Conservation (phyloP, 2,888 invertebrate genomes). For the Andrena praecox region DNA sequence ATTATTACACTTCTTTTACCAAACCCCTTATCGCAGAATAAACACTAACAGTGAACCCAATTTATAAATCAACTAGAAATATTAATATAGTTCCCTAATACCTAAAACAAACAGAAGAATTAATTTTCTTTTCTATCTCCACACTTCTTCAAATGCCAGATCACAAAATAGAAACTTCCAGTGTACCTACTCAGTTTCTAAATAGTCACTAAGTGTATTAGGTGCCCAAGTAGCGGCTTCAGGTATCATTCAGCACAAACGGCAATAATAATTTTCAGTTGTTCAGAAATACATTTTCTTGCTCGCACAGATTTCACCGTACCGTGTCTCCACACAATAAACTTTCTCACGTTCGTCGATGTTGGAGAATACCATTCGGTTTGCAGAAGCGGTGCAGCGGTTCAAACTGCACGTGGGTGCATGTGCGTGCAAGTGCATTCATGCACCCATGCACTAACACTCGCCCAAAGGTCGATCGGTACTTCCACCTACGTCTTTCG, state of each 20-base stretch:
- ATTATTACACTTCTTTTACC: too few species aligned
- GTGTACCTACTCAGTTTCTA: too few species aligned
- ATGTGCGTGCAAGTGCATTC: conserved; percentile 28
- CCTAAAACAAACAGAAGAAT: too few species aligned
- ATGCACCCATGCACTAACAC: conserved; percentile 25
- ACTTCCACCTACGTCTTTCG: conserved; percentile 50
- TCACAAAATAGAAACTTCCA: too few species aligned
- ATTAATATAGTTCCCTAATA: too few species aligned
- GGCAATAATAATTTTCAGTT: background rate
- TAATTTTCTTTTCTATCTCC: too few species aligned
- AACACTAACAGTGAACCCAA: conserved; percentile 7
- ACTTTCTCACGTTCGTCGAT: conserved; percentile 31
- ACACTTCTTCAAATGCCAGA: too few species aligned
- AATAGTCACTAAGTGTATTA: too few species aligned
- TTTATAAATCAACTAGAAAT: conserved; percentile 8
- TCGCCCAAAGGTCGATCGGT: conserved; percentile 40
- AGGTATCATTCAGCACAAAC: too few species aligned
- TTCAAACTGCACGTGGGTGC: conserved; percentile 12
- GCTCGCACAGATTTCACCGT: conserved; percentile 6
- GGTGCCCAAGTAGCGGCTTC: background rate
- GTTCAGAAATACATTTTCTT: background rate
- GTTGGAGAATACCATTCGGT: background rate
- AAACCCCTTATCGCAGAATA: background rate
- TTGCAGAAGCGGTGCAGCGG: background rate
- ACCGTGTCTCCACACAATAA: background rate